Conservation (phyloP, 2,888 invertebrate species). For the Spicauda simplicius region DNA sequence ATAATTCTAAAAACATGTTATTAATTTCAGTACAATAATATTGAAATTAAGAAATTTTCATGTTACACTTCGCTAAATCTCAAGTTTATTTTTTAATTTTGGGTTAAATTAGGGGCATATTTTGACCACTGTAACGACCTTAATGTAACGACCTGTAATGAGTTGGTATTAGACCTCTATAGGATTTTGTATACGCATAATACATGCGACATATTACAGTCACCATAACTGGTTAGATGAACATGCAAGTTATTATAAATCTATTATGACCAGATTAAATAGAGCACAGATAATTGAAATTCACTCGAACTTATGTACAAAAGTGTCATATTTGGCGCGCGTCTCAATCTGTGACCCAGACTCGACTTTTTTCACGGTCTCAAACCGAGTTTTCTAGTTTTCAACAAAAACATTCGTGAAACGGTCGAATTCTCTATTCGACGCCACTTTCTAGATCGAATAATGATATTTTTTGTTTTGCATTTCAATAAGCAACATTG, state of each 20-base stretch:
- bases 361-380: slow-evolving; percentile 55
- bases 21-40: no score
- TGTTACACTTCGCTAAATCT: no score
- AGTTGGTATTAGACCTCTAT: not conserved
- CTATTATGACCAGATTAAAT: not conserved
- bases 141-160: no score
- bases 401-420: slow-evolving; percentile 54
- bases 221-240: not conserved
- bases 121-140: no score
- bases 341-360: slow-evolving; percentile 50
- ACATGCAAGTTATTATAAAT: slow-evolving; percentile 26
- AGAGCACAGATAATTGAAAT: slow-evolving; percentile 41
- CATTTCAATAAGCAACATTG: not conserved
- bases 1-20: no score
- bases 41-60: no score
- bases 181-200: not conserved
- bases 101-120: no score
- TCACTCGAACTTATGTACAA: slow-evolving; percentile 11
- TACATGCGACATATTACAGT: slow-evolving; percentile 2
- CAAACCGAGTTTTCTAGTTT: slow-evolving; percentile 38
- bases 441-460: slow-evolving; percentile 25
- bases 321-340: not conserved
- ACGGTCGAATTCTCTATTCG: slow-evolving; percentile 19
- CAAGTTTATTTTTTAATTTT: no score
- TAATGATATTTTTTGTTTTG: slow-evolving; percentile 13